phyloP scores from a whole-genome alignment of 2,113 vertebrate genomes.

The Oryzias woworae region DNA sequence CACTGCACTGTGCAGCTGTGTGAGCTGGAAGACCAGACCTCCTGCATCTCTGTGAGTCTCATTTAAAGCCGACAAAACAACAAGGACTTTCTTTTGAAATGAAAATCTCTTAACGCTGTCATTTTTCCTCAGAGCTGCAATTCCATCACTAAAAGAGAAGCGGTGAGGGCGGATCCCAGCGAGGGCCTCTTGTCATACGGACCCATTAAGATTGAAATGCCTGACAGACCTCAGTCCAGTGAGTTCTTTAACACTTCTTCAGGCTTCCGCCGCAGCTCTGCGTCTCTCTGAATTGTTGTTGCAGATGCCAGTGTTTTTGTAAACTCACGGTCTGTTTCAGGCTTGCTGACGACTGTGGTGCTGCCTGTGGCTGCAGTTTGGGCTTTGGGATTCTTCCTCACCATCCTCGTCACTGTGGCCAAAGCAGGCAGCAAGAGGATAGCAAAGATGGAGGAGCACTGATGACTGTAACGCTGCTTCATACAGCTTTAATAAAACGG shows the following conservation, averaged over 20 bases:
- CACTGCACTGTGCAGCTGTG: conserved; percentile 78
- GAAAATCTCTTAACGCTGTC: no score
- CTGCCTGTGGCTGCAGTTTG: conserved; percentile 65
- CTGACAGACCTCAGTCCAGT: conserved; percentile 53
- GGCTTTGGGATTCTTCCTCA: conserved; percentile 65
- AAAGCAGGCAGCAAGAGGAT: conserved; percentile 61
- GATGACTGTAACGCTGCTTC: neutral
- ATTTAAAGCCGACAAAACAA: neutral
- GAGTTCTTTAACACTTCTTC: conserved; percentile 10
- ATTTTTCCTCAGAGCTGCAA: conserved; percentile 67
- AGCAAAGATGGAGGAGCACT: neutral
- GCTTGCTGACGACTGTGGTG: conserved; percentile 43
- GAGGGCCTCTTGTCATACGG: conserved; percentile 74
- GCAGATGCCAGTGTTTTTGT: neutral
- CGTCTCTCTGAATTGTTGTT: neutral
- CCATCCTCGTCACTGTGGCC: conserved; percentile 65
- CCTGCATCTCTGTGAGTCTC: conserved; percentile 70
- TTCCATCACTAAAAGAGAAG: conserved; percentile 67
- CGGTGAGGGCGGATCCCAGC: conserved; percentile 9
- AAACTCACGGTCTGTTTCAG: conserved; percentile 32
- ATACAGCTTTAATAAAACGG: neutral
- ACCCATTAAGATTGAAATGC: conserved; percentile 64
- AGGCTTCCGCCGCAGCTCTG: neutral
- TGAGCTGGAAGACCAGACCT: conserved; percentile 48
- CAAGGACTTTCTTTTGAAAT: neutral